Base-by-base conservation (phyloP, 2,113 vertebrate species). In the Ctenodactylus gundi region DNA sequence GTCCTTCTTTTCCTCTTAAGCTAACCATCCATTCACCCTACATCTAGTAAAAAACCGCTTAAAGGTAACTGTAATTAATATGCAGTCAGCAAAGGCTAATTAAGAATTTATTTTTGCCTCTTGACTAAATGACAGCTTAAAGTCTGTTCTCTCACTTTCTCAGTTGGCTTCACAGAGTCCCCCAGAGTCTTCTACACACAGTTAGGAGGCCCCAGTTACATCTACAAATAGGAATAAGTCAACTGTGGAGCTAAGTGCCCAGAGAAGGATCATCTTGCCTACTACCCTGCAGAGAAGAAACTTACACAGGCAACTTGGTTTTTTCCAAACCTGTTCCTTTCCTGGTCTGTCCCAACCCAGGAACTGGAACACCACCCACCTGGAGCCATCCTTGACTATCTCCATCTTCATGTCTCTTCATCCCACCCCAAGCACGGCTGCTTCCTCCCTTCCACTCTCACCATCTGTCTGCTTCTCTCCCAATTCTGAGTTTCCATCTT, bases 51-150 rank as follows among this genome's bases (percentile, higher is more conserved):
- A 84, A 53, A 87, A 49, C 46, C 34, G 18, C 75, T 60, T 81
- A 90, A 62, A 72, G 77, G 67, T 62, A 88, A 70, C 64, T 86
- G 53, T 91, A 96, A 96, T 94, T 84, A 55, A 76, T 95, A 96
- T 14, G 0, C 80, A 77, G 70, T 67, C 55, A 76, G 85, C 78
- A 93, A 91, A 34, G 8, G 60, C 93, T 96, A 89, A 95, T 97
- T 96, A 95, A 96, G 97, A 90, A 95, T 91, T 95, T 93, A 85
- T 92, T 96, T 93, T 88, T 77, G 76, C 39, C 93, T 53, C 95
- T 73, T 93, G 90, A 95, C 80, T 91, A 91, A 96, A 90, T 92
- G 95, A 96, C 91, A 77, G 55, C 82, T 93, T 95, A 72, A 91
- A 67, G 75, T 76, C 80, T 62, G 84, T 60, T 94, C 93, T 97